Evolutionary conservation across 2,888 invertebrate species (phyloP).

Genomic region (Hymenopus coronatus): DNA sequence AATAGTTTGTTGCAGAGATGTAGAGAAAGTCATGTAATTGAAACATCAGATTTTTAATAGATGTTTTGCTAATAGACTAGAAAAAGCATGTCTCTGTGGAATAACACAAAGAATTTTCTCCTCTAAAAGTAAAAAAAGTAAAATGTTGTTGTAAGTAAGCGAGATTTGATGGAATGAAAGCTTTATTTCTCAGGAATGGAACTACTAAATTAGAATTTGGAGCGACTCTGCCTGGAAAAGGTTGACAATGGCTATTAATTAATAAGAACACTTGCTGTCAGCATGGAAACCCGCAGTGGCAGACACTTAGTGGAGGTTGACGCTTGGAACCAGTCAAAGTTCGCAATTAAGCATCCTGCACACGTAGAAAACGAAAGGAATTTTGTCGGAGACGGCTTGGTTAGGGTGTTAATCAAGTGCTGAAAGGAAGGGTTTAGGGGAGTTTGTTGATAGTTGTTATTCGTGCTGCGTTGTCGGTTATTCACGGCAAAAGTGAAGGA

Average conservation of each 20-base stretch:
- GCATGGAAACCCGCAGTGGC: background rate
- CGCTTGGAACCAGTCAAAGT: background rate
- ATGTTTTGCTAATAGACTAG: too few species aligned
- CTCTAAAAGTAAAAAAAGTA: too few species aligned
- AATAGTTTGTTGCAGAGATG: too few species aligned
- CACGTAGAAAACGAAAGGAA: slow-evolving; percentile 6
- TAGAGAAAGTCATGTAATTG: too few species aligned
- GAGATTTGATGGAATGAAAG: background rate
- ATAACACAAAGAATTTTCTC: too few species aligned
- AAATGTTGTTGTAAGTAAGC: too few species aligned
- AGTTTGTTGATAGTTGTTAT: slow-evolving; percentile 11
- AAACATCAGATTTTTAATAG: too few species aligned
- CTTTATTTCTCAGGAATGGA: background rate
- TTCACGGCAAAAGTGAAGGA: background rate
- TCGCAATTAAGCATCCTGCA: slow-evolving; percentile 4
- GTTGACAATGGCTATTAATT: background rate
- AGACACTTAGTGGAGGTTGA: background rate
- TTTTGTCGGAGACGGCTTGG: background rate
- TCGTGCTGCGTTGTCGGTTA: background rate
- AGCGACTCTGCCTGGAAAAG: background rate
- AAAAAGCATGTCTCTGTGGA: too few species aligned
- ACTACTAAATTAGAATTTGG: background rate
- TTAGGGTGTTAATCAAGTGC: slow-evolving; percentile 6
- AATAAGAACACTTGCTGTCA: background rate
- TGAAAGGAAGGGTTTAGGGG: background rate